Conservation (phyloP, 2,113 vertebrate genomes). For the Phycodurus eques region DNA sequence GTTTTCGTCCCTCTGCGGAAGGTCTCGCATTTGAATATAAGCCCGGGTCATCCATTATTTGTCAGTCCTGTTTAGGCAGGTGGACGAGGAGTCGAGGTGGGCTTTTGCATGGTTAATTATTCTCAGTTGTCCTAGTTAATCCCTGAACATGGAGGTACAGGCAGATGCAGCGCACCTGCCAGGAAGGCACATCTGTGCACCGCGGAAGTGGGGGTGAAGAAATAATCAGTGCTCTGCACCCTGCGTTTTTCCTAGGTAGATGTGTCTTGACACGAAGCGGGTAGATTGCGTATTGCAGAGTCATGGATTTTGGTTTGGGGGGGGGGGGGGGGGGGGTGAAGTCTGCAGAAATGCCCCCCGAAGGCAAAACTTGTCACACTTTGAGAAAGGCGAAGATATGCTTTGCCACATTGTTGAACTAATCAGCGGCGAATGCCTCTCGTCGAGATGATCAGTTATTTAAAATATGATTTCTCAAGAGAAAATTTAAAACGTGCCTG, state of each 20-base stretch:
- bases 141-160: slow-evolving; percentile 53
- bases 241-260: slow-evolving; percentile 48
- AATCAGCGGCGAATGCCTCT: slow-evolving; percentile 13
- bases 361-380: slow-evolving; percentile 40
- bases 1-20: slow-evolving; percentile 37
- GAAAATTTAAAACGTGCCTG: slow-evolving; percentile 21
- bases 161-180: slow-evolving; percentile 61
- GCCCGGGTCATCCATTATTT: slow-evolving; percentile 45
- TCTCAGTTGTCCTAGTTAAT: slow-evolving; percentile 67
- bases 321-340: slow-evolving; percentile 34
- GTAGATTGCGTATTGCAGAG: slow-evolving; percentile 49
- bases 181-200: slow-evolving; percentile 68
- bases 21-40: slow-evolving; percentile 47
- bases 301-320: slow-evolving; percentile 40
- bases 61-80: slow-evolving; percentile 58
- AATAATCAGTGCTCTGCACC: slow-evolving; percentile 49
- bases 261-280: slow-evolving; percentile 47
- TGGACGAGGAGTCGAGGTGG: slow-evolving; percentile 50
- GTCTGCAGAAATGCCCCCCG: slow-evolving; percentile 35
- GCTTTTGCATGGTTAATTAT: slow-evolving; percentile 65
- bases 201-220: slow-evolving; percentile 13
- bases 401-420: slow-evolving; percentile 18
- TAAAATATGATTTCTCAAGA: slow-evolving; percentile 36
- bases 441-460: neutral
- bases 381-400: slow-evolving; percentile 31